Conservation (phyloP, 35 echinoderm and acorn worm genomes). For the Strongylocentrotus purpuratus region DNA sequence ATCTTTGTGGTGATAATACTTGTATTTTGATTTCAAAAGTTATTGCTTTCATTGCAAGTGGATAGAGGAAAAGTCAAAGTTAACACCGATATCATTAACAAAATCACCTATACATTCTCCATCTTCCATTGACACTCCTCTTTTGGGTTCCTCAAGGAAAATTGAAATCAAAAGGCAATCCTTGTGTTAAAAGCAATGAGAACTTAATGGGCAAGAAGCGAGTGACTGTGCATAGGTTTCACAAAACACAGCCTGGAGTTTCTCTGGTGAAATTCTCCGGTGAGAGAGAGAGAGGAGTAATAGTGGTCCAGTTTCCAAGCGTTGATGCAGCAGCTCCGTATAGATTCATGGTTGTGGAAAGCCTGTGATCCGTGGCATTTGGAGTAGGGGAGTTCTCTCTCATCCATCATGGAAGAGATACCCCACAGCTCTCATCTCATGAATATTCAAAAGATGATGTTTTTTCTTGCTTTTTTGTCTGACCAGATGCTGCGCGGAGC, state of each 20-base stretch:
- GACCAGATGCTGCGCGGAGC: neutral
- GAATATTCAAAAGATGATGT: neutral
- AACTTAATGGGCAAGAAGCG: too few species aligned
- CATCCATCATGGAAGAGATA: neutral
- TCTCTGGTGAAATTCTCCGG: too few species aligned
- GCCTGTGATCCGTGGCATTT: neutral
- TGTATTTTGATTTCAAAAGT: too few species aligned
- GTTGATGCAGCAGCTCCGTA: neutral
- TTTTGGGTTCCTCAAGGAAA: neutral
- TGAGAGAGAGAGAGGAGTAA: neutral
- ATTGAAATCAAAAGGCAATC: neutral
- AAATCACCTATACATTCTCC: neutral
- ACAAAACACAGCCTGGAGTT: too few species aligned
- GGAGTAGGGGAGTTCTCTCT: neutral
- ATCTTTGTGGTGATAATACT: neutral
- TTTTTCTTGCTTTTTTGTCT: neutral
- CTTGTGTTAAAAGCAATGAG: too few species aligned
- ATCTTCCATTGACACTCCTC: neutral
- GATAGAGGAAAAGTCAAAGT: too few species aligned
- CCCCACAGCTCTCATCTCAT: neutral
- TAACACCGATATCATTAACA: neutral
- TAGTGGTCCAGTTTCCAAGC: neutral
- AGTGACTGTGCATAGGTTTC: too few species aligned
- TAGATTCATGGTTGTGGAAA: neutral
- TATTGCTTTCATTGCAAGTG: too few species aligned